phyloP scores from a whole-genome alignment of 2,113 vertebrate species.

The Arothron firmamentum region DNA sequence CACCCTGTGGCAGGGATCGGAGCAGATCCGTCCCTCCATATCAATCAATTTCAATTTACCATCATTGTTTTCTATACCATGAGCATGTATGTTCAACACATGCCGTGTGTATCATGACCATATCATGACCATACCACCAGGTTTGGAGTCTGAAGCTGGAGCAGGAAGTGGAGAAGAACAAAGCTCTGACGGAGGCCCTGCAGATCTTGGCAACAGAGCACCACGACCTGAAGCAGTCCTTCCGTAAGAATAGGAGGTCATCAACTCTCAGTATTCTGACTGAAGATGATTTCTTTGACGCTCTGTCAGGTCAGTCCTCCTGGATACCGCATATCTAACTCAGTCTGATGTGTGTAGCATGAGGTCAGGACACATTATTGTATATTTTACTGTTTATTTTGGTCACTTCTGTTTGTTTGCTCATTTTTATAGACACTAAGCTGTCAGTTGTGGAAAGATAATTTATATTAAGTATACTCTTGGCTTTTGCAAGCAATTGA shows the following conservation, averaged over 20 bases:
- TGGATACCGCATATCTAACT: neutral
- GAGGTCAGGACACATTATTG: no score
- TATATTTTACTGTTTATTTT: no score
- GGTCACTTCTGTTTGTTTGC: no score
- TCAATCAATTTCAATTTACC: slow-evolving; percentile 8
- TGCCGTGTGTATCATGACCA: neutral
- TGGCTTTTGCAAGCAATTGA: no score
- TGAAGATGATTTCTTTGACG: slow-evolving; percentile 91
- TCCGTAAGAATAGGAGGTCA: slow-evolving; percentile 73
- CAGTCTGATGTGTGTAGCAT: no score
- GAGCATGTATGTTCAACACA: neutral
- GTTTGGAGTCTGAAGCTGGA: slow-evolving; percentile 89
- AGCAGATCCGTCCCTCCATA: slow-evolving; percentile 13
- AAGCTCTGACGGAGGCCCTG: slow-evolving; percentile 89
- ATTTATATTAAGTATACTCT: no score
- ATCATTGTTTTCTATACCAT: neutral
- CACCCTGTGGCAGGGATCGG: neutral
- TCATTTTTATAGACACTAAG: no score
- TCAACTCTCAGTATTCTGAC: slow-evolving; percentile 76
- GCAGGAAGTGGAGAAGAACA: slow-evolving; percentile 91
- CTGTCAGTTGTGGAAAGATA: no score
- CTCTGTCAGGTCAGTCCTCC: slow-evolving; percentile 82
- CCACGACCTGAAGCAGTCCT: slow-evolving; percentile 82
- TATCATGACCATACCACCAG: slow-evolving; percentile 60
- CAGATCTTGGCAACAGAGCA: slow-evolving; percentile 84